Evolutionary conservation across 2,797 vertebrate genomes (phyloP).

Genomic region (Sebastes glaucus): DNA sequence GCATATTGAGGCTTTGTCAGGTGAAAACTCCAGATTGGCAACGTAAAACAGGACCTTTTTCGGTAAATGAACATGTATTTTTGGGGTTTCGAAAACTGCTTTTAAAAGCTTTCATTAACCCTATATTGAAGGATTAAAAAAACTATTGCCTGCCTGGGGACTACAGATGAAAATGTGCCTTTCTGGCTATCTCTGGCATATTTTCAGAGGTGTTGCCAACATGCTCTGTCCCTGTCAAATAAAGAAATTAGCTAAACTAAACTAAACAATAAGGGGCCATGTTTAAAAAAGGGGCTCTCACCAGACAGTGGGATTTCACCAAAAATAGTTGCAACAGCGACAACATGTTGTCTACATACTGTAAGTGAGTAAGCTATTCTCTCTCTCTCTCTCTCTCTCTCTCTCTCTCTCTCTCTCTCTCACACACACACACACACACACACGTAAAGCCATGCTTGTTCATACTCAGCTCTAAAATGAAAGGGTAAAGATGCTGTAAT

Average conservation of each 20-base stretch:
- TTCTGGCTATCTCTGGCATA: too few relatives aligned
- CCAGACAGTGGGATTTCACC: background rate
- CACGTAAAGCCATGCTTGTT: background rate
- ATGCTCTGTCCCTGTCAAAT: too few relatives aligned
- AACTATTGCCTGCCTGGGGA: background rate
- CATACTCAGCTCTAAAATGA: background rate
- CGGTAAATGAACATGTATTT: background rate
- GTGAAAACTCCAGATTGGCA: background rate
- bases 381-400: background rate
- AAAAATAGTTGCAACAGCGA: background rate
- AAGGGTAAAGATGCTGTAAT: background rate
- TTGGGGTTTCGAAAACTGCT: background rate
- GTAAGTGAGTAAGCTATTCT: background rate
- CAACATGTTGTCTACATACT: background rate
- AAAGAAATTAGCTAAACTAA: too few relatives aligned
- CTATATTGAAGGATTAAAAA: background rate
- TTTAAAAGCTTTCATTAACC: background rate
- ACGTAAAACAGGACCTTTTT: background rate
- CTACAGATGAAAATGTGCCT: too few relatives aligned
- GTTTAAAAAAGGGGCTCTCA: background rate
- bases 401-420: background rate
- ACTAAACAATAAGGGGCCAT: background rate
- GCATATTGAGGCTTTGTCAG: background rate
- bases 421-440: background rate
- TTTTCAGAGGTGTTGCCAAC: too few relatives aligned